phyloP scores from a whole-genome alignment of 2,888 invertebrate species.

The Tineola bisselliella region DNA sequence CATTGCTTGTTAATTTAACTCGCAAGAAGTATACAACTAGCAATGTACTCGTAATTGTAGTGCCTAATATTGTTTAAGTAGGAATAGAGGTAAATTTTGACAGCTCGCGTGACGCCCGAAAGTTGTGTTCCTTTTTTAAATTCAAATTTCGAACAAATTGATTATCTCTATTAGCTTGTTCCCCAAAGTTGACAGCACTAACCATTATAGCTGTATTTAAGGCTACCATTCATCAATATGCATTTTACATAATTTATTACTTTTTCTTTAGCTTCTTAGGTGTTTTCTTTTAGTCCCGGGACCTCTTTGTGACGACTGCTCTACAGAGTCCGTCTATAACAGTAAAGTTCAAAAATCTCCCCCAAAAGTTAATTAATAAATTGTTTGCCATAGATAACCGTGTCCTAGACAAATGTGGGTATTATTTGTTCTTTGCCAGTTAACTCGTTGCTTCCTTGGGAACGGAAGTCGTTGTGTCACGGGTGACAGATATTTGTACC shows the following conservation, averaged over 20 bases:
- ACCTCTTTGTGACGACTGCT: no score
- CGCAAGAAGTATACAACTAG: background rate
- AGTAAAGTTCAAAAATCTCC: background rate
- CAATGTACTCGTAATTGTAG: background rate
- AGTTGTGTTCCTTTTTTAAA: constrained; percentile 31
- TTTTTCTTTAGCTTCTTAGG: no score
- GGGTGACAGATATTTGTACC: background rate
- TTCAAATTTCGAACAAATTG: constrained; percentile 42
- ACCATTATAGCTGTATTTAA: constrained; percentile 27
- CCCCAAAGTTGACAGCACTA: constrained; percentile 38
- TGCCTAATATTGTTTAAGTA: background rate
- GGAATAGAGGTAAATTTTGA: constrained; percentile 36
- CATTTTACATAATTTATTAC: no score
- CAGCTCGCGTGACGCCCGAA: constrained; percentile 42
- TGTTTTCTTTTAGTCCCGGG: no score
- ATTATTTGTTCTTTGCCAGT: background rate
- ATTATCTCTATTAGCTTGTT: constrained; percentile 50
- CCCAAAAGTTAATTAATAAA: background rate
- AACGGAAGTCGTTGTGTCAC: constrained; percentile 12
- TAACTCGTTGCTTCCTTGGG: constrained; percentile 3
- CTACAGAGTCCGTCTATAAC: no score
- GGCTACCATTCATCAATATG: background rate
- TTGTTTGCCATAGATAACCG: background rate
- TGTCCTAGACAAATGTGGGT: background rate
- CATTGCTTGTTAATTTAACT: background rate